Evolutionary conservation across 2,797 vertebrate species (phyloP), one percentile per base, ranked within the genome.

Genomic region (Pangasius mekongensis): DNA sequence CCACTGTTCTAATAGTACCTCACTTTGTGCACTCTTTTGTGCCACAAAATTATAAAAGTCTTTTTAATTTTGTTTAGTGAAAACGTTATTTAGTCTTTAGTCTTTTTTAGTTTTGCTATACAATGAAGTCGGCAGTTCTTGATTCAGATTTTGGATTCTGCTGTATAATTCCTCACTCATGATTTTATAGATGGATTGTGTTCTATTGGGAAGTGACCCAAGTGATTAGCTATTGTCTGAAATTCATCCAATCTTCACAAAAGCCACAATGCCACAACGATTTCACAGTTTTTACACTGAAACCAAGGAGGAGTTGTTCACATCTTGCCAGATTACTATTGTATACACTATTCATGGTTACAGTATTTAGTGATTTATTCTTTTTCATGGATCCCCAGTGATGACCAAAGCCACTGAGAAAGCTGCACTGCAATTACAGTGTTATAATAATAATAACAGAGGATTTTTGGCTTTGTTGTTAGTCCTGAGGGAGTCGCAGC

Each of bases 371-470:
- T 85, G 81, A 86, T 83, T 56, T 89, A 18, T 73, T 18, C 39
- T 74, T 43, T 88, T 87, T 83, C 54, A 83, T 24, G n/a, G 78
- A 69, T 84, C 43, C n/a, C 83, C 33, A 30, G 58, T 18, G 64
- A 80, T 13, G 71, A 52, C 43, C 71, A 66, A 73, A 80, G 73
- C 73, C 77, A 67, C n/a, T 33, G 78, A 80, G 85, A 90, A 88
- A 89, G 71, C 60, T 69, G 9, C 62, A 56, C 80, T 80, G 78
- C 86, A 89, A 89, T 87, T 84, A 89, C 71, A 84, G 49, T 74
- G 56, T 85, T 89, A 64, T 54, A 85, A 87, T 87, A 87, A 86
- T 88, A 86, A 91, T 87, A 89, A 87, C 85, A 74, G 76, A 66
- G 39, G 80, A 87, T n/a, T 69, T 69, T 47, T 86, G 83, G 60